Base-by-base conservation (phyloP, 2,113 vertebrate species). In the Eptesicus fuscus region DNA sequence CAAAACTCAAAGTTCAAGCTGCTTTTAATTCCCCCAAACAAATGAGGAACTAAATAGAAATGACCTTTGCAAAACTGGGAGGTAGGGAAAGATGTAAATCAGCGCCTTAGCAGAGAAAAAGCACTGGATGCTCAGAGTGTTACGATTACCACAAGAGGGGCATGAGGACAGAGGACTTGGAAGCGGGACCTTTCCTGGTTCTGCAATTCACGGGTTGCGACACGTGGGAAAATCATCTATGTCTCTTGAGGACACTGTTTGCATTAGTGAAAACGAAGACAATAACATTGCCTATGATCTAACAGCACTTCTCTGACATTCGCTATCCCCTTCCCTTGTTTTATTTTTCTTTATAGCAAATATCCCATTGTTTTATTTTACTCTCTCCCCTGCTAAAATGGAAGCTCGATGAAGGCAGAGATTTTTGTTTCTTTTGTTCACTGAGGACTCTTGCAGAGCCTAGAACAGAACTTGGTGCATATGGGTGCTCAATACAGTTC, bases 21-120 rank as follows among this genome's bases (percentile, higher is more conserved):
- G 88, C 59, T 93, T 96, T 69, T 86, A 88, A 88, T 88, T 91
- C 51, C 88, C 32, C 63, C 40, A 96, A 77, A 89, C 40, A 89
- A 87, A 73, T 2, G 18, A 93, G 51, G 77, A 90, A 28, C 35
- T 80, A 70, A 69, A 69, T 17, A 51, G 6, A 78, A 84, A 69
- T 16, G 37, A 25, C 22, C 14, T 83, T 90, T 61, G 69, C 35
- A 95, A 88, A 94, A 42, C 32, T 90, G 65, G 25, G 20, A 90
- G 37, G 47, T 10, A 30, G n/a, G 30, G n/a, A 51, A 90, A 40
- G 35, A 74, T 30, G 23, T 0, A 11, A 5, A 47, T 11, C 2
- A 70, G 63, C 76, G 47, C 18, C 32, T 47, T n/a, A 32, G 11
- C 25, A n/a, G 83, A 88, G 73, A 91, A 76, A 37, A 35, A 49